Base-by-base conservation (phyloP, 2,797 vertebrate species). In the Danio kyathit region DNA sequence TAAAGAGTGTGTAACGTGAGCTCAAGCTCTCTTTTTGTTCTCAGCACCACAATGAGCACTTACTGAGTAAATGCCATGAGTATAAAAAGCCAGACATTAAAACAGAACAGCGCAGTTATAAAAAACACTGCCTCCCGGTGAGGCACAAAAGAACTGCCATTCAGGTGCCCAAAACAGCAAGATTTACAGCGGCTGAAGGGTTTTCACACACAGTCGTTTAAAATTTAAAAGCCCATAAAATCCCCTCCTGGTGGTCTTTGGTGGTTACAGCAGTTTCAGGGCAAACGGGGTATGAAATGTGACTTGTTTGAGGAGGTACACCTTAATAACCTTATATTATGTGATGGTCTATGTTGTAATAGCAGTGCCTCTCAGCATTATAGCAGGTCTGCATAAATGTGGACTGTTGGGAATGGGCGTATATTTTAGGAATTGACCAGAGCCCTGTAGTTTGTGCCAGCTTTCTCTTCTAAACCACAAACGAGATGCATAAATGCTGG, bases 71-170 rank as follows among this genome's bases (percentile, higher is more conserved):
- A 84, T 88, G 89, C 75, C 85, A 87, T 82, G 78, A 88, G 79
- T 12, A 71, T 61, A 79, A 72, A 82, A 89, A 49, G 19, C 38
- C 84, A 76, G 76, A 76, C 66, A 9, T 40, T 82, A 69, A 78
- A 89, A 89, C 90, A 89, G 84, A 67, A 83, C 72, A 79, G 80
- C 80, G 43, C 76, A 77, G 86, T 77, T 83, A 83, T 88, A 89
- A 73, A 73, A 90, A 91, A 90, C 87, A 80, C 86, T 82, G 89
- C 81, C 86, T 86, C 86, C 88, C 83, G 80, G n/a, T 17, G 56
- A 67, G 29, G 6, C 61, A 75, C 64, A 59, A 74, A 76, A 74
- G 16, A 46, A 11, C 59, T 21, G 56, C 43, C 54, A 79, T 44
- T 19, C 16, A 19, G 46, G 9, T 66, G 57, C 16, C 60, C 49